Evolutionary conservation across 1,140 invertebrate species (phyloP).

Genomic region (Tetramorium alpestre): DNA sequence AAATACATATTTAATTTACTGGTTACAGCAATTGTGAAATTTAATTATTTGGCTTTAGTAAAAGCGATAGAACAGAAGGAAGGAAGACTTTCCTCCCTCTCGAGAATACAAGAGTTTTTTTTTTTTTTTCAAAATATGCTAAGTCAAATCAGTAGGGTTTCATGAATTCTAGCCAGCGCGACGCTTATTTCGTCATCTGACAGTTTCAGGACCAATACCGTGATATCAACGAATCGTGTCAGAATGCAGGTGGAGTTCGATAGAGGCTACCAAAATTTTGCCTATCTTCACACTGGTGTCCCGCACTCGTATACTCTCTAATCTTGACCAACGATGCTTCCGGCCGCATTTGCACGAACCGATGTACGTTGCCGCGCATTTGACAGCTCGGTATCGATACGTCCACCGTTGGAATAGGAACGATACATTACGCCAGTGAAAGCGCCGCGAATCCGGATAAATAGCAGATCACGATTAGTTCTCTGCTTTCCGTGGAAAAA

Average conservation of each 20-base stretch:
- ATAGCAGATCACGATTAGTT: neutral
- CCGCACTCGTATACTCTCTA: constrained; percentile 58
- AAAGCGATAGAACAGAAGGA: neutral
- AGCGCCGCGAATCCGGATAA: neutral
- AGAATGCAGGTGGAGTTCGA: constrained; percentile 48
- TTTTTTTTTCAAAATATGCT: neutral
- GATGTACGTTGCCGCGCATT: constrained; percentile 56
- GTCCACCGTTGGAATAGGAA: constrained; percentile 41
- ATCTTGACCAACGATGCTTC: constrained; percentile 70
- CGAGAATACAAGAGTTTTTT: neutral
- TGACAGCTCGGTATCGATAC: constrained; percentile 58
- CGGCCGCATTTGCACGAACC: constrained; percentile 59
- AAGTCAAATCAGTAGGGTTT: neutral
- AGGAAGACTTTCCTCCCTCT: neutral
- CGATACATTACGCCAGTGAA: neutral
- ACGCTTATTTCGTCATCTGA: constrained; percentile 50
- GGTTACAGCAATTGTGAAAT: neutral
- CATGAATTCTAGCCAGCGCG: constrained; percentile 3
- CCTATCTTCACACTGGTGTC: constrained; percentile 66
- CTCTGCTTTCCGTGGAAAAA: neutral
- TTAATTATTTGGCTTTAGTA: neutral
- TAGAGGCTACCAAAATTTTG: constrained; percentile 60
- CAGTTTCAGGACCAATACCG: constrained; percentile 43
- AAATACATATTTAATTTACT: neutral
- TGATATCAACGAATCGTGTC: constrained; percentile 61